These are phyloP conservation scores for Crocidura indochinensis DNA, from an alignment of 2,797 vertebrate genomes.

Conservation along the genomic window DNA sequence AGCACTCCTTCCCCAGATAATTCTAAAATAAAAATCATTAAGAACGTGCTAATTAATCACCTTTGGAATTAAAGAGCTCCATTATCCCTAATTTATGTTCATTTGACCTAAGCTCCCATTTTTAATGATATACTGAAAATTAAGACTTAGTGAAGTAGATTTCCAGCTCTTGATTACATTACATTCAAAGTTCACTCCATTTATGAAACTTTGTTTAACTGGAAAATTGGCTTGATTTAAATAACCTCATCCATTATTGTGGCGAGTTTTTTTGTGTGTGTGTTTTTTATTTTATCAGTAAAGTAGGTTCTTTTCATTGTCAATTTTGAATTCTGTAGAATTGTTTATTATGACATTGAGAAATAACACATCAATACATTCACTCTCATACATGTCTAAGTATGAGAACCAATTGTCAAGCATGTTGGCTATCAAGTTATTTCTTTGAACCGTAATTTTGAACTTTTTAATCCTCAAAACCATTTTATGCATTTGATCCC, in stretches of 20 bases:
- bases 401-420: background rate
- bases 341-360: conserved; percentile 2
- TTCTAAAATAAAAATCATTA: conserved; percentile 70
- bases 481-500: background rate
- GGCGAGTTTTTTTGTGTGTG: background rate
- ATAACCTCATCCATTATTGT: conserved; percentile 23
- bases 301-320: conserved; percentile 14
- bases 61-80: conserved; percentile 39
- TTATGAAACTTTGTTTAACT: conserved; percentile 61
- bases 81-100: conserved; percentile 64
- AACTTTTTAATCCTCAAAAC: background rate
- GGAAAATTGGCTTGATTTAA: conserved; percentile 42
- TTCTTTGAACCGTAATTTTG: background rate
- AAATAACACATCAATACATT: conserved; percentile 28
- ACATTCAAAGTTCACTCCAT: conserved; percentile 53
- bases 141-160: conserved; percentile 65
- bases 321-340: conserved; percentile 22
- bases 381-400: background rate
- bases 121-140: conserved; percentile 53
- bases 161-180: conserved; percentile 42
- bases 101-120: conserved; percentile 46
- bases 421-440: background rate
- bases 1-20: conserved; percentile 6
- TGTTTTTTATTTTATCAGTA: background rate
- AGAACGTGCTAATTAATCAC: conserved; percentile 57